Evolutionary conservation across 2,888 invertebrate genomes (phyloP), one percentile per base, ranked within the genome.

Genomic region (Diploptera punctata): DNA sequence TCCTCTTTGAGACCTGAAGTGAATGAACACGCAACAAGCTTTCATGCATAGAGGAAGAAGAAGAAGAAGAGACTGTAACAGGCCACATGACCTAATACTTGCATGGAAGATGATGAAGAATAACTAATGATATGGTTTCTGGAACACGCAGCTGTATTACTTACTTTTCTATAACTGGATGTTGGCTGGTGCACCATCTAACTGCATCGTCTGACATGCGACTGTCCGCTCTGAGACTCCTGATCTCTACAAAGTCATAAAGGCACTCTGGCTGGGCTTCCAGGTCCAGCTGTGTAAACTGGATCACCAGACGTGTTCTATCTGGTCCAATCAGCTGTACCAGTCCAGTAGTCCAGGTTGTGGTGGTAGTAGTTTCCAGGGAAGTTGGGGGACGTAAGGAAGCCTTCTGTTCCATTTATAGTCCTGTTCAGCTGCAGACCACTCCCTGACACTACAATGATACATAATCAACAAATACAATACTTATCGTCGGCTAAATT

Each of bases 191-290:
- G 82, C 90, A 83, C 85, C 87, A 88, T 79, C 79, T 87, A 76
- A 79, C 87, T 18, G 76, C 76, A 47, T 65, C 65, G 26, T 47
- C 13, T 24, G 16, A 29, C n/a, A 57, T 24, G 24, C 29, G 57
- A 1, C 29, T 19, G 0, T 78, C 76, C 24, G 75, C 70, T 67
- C 68, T 70, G 31, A 76, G 74, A 75, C 79, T 84, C 76, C 84
- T 83, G 76, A 93, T 86, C 82, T 91, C 90, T 49, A 93, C 86
- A 80, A 87, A 93, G 81, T 94, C 94, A 80, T 94, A 94, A 1
- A 93, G 86, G 78, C 94, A 94, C 79, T 93, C 90, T 73, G 88
- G 86, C 82, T 94, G 93, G 70, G 87, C 85, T 82, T 94, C 94
- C 73, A 93, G 82, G 80, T 93, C 92, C 65, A 93, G 85, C 77